Base-by-base conservation (phyloP, 2,797 vertebrate genomes). In the Helarctos malayanus region DNA sequence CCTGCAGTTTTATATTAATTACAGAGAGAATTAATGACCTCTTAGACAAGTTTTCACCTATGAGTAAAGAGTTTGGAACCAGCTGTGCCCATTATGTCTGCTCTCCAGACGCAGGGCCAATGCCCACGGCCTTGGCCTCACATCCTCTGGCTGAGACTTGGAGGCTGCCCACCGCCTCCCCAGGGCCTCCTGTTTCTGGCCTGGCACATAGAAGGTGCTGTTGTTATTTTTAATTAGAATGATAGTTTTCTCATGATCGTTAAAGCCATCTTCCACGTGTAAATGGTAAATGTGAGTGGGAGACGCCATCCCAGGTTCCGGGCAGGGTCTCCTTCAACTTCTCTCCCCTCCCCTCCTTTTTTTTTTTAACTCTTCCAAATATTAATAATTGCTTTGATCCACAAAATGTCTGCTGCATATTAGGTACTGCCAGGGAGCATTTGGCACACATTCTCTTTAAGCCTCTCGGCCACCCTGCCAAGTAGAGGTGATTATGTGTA, bases 1-100 rank as follows among this genome's bases (percentile, higher is more conserved):
- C 86, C 91, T 97, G 73, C 82, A 95, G 83, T 95, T 97, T 96
- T 95, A 89, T 63, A 97, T 97, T 97, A 98, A 98, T 98, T 98
- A 98, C 57, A 98, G 91, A 95, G 93, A 89, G 93, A 92, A 97
- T 96, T 98, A 98, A 98, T 98, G 82, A 98, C 94, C 57, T 71
- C 94, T 97, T 98, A 97, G 95, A 98, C 69, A 89, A 91, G 41
- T 97, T 98, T 98, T 98, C 87, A 97, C 95, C 97, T 97, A 83
- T 97, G 96, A 97, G 79, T 97, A 95, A 97, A 96, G 95, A 92
- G 97, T 96, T 94, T 86, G 54, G 93, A 97, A 82, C 63, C 86
- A 94, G 89, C 85, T 89, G 61, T 97, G 63, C 65, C 59, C 25
- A 27, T 98, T 97, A 98, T 97, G 91, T 97, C 75, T 94, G 41